These are phyloP conservation scores for Scopus umbretta DNA, from an alignment of 2,113 vertebrate species.

Conservation along the genomic window DNA sequence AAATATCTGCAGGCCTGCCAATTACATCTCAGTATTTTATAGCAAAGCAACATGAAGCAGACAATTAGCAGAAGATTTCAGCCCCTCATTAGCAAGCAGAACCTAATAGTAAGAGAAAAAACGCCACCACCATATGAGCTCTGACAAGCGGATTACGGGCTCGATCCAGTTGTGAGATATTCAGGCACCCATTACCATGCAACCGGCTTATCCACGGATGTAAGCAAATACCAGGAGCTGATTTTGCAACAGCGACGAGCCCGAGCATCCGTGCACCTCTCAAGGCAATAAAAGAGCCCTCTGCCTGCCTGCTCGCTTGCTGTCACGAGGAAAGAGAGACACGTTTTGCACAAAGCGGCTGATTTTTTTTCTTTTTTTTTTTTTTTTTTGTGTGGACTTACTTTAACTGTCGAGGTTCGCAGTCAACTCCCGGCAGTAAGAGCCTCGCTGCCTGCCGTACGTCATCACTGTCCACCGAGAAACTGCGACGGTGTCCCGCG, in stretches of 20 bases:
- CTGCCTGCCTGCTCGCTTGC: neutral
- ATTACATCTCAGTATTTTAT: neutral
- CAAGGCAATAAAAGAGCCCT: neutral
- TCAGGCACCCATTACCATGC: slow-evolving; percentile 11
- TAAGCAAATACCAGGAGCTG: neutral
- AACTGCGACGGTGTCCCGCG: slow-evolving; percentile 91
- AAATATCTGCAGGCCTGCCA: slow-evolving; percentile 20
- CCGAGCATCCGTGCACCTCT: neutral
- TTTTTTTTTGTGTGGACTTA: slow-evolving; percentile 64
- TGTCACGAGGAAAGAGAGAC: neutral
- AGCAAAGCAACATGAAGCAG: neutral
- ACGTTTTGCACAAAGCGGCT: neutral
- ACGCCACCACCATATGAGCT: neutral
- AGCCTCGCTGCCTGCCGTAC: slow-evolving; percentile 95
- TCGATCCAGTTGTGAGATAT: slow-evolving; percentile 15
- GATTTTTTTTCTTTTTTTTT: neutral
- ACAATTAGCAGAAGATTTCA: slow-evolving; percentile 36
- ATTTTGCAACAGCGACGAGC: neutral
- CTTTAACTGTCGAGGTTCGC: slow-evolving; percentile 96
- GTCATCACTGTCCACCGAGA: slow-evolving; percentile 97
- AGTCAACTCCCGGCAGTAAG: slow-evolving; percentile 94
- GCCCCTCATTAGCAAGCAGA: slow-evolving; percentile 16
- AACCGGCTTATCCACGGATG: neutral
- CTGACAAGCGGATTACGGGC: neutral
- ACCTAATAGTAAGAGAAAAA: neutral